Percentiles rank a stretch among this genome's conserved stretches.
Evolutionary conservation across 2,888 invertebrate genomes (phyloP).

Genomic region (Spilosoma lubricipeda): DNA sequence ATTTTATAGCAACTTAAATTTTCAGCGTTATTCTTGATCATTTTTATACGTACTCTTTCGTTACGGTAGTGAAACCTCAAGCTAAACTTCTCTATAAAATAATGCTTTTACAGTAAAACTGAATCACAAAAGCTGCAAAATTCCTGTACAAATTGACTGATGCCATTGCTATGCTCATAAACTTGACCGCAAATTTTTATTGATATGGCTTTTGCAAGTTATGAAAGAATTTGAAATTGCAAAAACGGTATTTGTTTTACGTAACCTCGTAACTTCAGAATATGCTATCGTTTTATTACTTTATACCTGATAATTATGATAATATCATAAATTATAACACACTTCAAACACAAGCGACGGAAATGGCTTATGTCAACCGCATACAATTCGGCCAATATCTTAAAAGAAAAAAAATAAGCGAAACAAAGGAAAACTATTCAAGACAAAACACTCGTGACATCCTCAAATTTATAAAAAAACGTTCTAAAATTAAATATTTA

Average conservation of each 20-base stretch:
- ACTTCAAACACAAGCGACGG: constrained; percentile 24
- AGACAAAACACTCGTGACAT: constrained; percentile 48
- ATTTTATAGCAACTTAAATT: constrained; percentile 9
- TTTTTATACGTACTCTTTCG: constrained; percentile 10
- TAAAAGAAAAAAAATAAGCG: constrained; percentile 33
- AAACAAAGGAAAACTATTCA: constrained; percentile 43
- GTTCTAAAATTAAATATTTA: constrained; percentile 64
- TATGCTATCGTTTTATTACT: neutral
- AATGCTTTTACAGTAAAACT: neutral
- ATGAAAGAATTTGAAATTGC: neutral
- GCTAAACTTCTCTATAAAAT: constrained; percentile 2
- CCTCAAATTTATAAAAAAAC: constrained; percentile 46
- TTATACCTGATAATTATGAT: constrained; percentile 6
- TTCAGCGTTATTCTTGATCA: constrained; percentile 1
- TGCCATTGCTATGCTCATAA: constrained; percentile 4
- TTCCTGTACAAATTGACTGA: neutral
- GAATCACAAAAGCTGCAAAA: neutral
- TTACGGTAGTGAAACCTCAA: constrained; percentile 9
- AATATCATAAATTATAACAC: constrained; percentile 5
- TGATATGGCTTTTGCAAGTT: constrained; percentile 2
- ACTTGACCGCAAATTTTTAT: constrained; percentile 6
- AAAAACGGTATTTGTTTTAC: neutral
- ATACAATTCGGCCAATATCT: constrained; percentile 43
- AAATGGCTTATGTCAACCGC: constrained; percentile 20
- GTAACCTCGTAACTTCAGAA: neutral